Percentiles rank a stretch among this genome's conserved stretches.
phyloP scores from a whole-genome alignment of 2,797 vertebrate species.

The Natrix natrix region DNA sequence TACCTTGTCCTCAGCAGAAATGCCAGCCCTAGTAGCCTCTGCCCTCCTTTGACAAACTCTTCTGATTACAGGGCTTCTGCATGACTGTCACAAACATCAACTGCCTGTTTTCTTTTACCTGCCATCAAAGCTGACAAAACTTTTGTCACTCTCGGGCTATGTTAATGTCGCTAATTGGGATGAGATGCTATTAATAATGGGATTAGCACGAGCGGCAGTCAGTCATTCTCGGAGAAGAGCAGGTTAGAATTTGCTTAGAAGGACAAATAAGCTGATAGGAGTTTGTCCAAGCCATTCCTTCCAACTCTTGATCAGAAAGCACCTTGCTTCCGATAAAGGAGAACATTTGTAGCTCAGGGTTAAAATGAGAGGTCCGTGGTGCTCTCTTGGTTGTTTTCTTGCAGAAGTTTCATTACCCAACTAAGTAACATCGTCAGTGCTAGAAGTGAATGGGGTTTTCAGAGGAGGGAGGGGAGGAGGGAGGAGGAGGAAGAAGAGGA shows the following conservation, averaged over 20 bases:
- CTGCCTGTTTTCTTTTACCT: background rate
- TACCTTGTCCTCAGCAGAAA: background rate
- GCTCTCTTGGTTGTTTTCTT: background rate
- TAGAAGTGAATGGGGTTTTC: too few relatives aligned
- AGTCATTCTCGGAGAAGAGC: background rate
- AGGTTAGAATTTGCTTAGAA: background rate
- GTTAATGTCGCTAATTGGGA: conserved; percentile 16
- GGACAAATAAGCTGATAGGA: background rate
- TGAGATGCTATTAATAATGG: background rate
- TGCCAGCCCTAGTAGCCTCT: background rate
- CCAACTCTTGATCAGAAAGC: background rate
- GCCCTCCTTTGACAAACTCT: background rate
- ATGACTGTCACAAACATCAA: background rate
- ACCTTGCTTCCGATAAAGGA: background rate
- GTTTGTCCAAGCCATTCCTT: background rate
- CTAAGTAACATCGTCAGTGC: too few relatives aligned
- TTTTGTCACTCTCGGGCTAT: conserved; percentile 10
- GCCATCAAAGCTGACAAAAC: conserved; percentile 28
- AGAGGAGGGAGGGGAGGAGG: too few relatives aligned
- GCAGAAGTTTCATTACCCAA: too few relatives aligned
- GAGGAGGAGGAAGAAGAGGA: too few relatives aligned
- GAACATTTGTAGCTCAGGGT: background rate
- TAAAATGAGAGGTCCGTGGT: background rate
- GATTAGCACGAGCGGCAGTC: background rate
- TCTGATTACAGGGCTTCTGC: conserved; percentile 7